These are phyloP conservation scores for Coenonympha glycerion DNA, from an alignment of 2,888 invertebrate species.

Conservation along the genomic window DNA sequence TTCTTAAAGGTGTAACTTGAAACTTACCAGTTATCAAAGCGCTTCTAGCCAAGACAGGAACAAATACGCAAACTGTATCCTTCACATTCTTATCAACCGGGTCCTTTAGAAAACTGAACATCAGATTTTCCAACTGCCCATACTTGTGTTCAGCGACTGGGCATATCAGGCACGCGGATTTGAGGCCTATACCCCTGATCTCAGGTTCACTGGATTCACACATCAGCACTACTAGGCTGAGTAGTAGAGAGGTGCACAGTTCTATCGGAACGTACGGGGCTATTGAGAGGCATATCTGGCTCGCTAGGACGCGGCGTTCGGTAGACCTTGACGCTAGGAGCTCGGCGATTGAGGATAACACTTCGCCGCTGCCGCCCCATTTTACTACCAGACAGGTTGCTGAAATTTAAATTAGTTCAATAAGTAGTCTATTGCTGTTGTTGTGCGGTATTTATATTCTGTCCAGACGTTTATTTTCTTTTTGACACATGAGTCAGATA, in stretches of 20 bases:
- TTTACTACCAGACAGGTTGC: conserved; percentile 65
- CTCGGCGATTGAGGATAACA: conserved; percentile 62
- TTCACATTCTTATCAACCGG: conserved; percentile 58
- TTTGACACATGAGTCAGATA: too few species aligned
- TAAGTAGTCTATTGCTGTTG: too few species aligned
- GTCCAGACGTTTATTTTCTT: too few species aligned
- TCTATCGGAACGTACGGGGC: conserved; percentile 68
- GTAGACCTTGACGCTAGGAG: conserved; percentile 54
- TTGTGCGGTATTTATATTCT: too few species aligned
- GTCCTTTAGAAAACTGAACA: conserved; percentile 64
- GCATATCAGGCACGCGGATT: conserved; percentile 60
- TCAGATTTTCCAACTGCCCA: conserved; percentile 58
- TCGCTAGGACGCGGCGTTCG: conserved; percentile 58
- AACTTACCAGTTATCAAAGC: conserved; percentile 58
- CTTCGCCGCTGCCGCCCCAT: conserved; percentile 69
- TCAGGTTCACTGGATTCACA: conserved; percentile 66
- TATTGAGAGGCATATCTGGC: conserved; percentile 63
- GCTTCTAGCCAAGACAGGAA: conserved; percentile 63
- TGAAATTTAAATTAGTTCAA: conserved; percentile 66
- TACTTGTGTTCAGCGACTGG: conserved; percentile 66
- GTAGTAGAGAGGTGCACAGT: conserved; percentile 63
- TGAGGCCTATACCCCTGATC: conserved; percentile 56
- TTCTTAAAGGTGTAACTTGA: too few species aligned
- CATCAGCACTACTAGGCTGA: conserved; percentile 66
- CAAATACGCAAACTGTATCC: conserved; percentile 56